Evolutionary conservation across 1,140 invertebrate genomes (phyloP).

Genomic region (Drosophila teissieri): DNA sequence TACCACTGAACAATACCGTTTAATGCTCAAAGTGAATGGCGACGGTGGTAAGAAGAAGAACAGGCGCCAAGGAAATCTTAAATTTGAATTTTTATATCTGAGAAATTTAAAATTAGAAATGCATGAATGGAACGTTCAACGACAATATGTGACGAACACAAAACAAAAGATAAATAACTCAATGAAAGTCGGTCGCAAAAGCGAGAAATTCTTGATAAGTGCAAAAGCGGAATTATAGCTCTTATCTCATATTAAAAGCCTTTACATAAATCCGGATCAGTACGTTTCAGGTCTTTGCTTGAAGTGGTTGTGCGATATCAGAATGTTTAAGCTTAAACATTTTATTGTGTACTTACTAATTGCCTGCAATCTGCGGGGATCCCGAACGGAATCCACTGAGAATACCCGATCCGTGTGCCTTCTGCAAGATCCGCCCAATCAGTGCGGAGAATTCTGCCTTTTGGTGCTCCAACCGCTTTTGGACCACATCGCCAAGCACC

Average conservation of each 20-base stretch:
- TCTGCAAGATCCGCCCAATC: slow-evolving; percentile 2
- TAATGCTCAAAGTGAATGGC: not conserved
- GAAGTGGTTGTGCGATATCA: not conserved
- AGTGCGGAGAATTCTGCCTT: slow-evolving; percentile 1
- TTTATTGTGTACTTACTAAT: not conserved
- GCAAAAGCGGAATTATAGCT: not conserved
- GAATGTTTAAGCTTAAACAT: not conserved
- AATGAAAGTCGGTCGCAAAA: too few species aligned
- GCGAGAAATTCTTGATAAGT: too few species aligned
- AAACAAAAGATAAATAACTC: too few species aligned
- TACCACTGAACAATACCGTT: not conserved
- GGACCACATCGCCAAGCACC: slow-evolving; percentile 1
- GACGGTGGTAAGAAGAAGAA: not conserved
- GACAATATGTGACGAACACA: too few species aligned
- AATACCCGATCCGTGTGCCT: not conserved
- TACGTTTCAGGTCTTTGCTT: not conserved
- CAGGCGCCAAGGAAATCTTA: not conserved
- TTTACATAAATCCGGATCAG: not conserved
- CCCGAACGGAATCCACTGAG: not conserved
- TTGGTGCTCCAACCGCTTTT: not conserved
- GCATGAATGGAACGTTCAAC: too few species aligned
- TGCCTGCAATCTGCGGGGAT: not conserved
- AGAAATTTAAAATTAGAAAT: not conserved
- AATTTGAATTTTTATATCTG: not conserved
- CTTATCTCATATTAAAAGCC: not conserved